Evolutionary conservation across 2,113 vertebrate species (phyloP), one percentile per base, ranked within the genome.

Genomic region (Canis aureus): DNA sequence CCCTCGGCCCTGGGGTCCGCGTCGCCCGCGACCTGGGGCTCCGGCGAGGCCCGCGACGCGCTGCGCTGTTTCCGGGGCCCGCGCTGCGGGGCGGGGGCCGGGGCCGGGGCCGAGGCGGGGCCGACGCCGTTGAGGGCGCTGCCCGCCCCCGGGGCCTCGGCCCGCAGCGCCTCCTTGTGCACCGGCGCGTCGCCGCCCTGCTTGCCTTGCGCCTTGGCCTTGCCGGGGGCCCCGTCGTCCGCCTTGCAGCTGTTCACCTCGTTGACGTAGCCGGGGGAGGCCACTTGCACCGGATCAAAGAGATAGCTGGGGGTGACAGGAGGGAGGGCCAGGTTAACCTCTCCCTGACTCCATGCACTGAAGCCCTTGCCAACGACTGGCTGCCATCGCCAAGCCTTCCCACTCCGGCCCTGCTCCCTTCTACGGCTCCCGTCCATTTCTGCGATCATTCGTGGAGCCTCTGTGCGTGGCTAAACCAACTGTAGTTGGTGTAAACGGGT

Each of bases 281-380:
- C 97, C 73, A 84, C 91, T 88, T 98, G 98, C 79, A 98, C 98
- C 66, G 98, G 96, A 35, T 99, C 98, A 79, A 99, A 98, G 98
- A 99, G 98, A 89, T 99, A 99, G 98, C 99, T 99, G 82, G 11
- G 94, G 86, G 91, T 29, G 94, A 80, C 91, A 74, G 76, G 29
- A 17, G 25, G 0, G 35, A 62, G 29, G 79, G 17, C 19, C 35
- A 57, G 71, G 66, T 23, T 43, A 22, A 5, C 11, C 19, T 43
- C 27, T 49, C 8, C 38, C 22, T 4, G 3, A 15, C 29, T 80
- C 51, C 12, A 29, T 38, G 71, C 29, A 32, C 25, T 62, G 15
- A 71, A 25, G 13, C 23, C 66, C 51, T 59, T 25, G 59, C 59
- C 22, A 43, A 81, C 38, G 5, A 9, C 20, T 25, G 43, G 53